Base-by-base conservation (phyloP, 2,797 vertebrate species). In the Amniataba percoides region DNA sequence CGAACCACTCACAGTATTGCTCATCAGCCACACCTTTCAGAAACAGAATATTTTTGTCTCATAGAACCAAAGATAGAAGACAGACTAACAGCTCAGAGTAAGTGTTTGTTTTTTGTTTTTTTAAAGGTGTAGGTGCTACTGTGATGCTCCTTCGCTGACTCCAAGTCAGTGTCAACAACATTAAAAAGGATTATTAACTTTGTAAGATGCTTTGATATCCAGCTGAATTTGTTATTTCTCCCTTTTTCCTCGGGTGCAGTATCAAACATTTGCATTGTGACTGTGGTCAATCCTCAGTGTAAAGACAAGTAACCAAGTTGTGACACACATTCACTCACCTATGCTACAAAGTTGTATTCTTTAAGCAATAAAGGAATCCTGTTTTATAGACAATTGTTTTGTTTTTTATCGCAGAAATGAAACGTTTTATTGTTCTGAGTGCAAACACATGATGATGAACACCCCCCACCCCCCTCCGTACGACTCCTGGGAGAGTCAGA, bases 281-380 rank as follows among this genome's bases (percentile, higher is more conserved):
- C 89, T 92, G 80, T 88, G 90, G 90, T 92, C 76, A 85, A 74
- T 87, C 94, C 95, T 96, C 96, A 94, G 94, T 85, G 96, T 96
- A 92, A 95, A 94, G 93, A 93, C 89, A 94, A 95, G 94, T 96
- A 94, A 96, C 88, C 88, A 96, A 93, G 94, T 96, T 92, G 96
- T 96, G 93, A 94, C 95, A 93, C 92, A 95, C 95, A 93, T 96
- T 96, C 94, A 96, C 88, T 90, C 88, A 85, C 87, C 95, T 97
- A 78, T 88, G 94, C 96, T 97, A 95, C 94, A 95, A 96, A 97
- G 95, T 94, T 98, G 96, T 98, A 98, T 98, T 98, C 97, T 97
- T 96, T 95, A 95, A 99, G 97, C 98, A 99, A 99, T 99, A 99
- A 99, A 99, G 96, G 88, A 91, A 87, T 87, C 80, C 52, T 91